Evolutionary conservation across 1,140 invertebrate genomes (phyloP).

Genomic region (Diploscapter pachys): DNA sequence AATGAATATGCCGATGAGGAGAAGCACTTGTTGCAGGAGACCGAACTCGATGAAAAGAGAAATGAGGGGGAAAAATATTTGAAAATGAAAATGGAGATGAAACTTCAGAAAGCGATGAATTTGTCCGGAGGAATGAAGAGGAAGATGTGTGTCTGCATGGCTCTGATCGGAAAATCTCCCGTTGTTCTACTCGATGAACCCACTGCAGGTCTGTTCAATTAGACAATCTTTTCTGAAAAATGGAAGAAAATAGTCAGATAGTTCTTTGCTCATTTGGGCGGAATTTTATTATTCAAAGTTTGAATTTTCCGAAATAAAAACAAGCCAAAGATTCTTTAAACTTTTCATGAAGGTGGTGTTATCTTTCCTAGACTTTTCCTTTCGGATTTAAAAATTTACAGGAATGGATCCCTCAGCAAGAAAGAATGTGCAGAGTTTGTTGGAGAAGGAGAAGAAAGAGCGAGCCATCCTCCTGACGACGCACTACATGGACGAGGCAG

Average conservation of each 20-base stretch:
- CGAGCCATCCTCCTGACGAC: conserved; percentile 63
- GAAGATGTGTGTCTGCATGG: conserved; percentile 63
- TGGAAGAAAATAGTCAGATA: too few species aligned
- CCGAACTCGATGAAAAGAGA: conserved; percentile 24
- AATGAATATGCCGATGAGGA: conserved; percentile 37
- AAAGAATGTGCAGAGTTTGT: conserved; percentile 63
- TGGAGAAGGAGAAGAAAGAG: conserved; percentile 62
- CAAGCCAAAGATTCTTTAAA: too few species aligned
- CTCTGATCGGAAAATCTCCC: conserved; percentile 63
- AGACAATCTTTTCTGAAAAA: too few species aligned
- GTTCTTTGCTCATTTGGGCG: too few species aligned
- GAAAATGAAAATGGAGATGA: not conserved
- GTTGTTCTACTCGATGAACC: conserved; percentile 65
- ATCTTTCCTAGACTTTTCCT: too few species aligned
- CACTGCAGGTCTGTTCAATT: conserved; percentile 62
- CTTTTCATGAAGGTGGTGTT: too few species aligned
- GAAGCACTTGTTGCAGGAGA: conserved; percentile 44
- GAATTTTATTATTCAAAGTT: too few species aligned
- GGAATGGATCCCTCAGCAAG: conserved; percentile 64
- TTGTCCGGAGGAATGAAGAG: conserved; percentile 63
- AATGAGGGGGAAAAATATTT: conserved; percentile 6
- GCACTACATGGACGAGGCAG: conserved; percentile 65
- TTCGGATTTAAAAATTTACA: too few species aligned
- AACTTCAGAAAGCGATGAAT: conserved; percentile 28
- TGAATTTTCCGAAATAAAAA: too few species aligned